Evolutionary conservation across 2,113 vertebrate species (phyloP), one percentile per base, ranked within the genome.

Genomic region (Hippocampus comes): DNA sequence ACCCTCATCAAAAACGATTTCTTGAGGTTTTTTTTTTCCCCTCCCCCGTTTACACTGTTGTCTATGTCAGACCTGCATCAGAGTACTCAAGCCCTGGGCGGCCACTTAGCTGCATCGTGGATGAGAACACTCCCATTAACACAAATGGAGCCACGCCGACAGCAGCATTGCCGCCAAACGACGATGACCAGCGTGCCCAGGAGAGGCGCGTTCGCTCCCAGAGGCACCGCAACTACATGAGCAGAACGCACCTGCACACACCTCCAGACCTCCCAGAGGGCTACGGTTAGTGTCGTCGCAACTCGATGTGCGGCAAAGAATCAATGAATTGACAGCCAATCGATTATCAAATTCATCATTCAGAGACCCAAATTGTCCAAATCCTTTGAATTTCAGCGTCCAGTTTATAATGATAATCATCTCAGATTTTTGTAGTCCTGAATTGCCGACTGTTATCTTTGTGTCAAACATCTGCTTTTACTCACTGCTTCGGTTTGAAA

Each of bases 221-320:
- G 80, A 91, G 97, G 83, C 97, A 99, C 87, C 92, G 97, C 81
- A 99, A 99, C 91, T 99, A 99, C 88, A 98, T 99, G 97, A 99
- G 97, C 93, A 94, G 97, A 78, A 99, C 97, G 51, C 97, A 99
- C 85, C 93, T 99, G 84, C 97, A 99, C 89, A 97, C 95, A 9
- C 96, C 96, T 25, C 97, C 97, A 0, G 97, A 99, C 86, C 91
- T 99, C 14, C 97, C 97, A 0, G 97, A 99, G 84, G 97, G 97
- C 89, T 99, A 99, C 14, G 97, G 97, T 99, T 84, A 79, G 95
- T 73, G 14, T 21, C 9, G 34, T 30, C 25, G 27, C 56, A 59
- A 21, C 5, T 15, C 10, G 43, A 46, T 0, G 43, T 46, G 11
- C 43, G 12, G 12, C 48, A 49, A 49, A 6, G 17, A 18, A 18